phyloP scores from a whole-genome alignment of 2,888 invertebrate genomes.

The Pediacus dermestoides region DNA sequence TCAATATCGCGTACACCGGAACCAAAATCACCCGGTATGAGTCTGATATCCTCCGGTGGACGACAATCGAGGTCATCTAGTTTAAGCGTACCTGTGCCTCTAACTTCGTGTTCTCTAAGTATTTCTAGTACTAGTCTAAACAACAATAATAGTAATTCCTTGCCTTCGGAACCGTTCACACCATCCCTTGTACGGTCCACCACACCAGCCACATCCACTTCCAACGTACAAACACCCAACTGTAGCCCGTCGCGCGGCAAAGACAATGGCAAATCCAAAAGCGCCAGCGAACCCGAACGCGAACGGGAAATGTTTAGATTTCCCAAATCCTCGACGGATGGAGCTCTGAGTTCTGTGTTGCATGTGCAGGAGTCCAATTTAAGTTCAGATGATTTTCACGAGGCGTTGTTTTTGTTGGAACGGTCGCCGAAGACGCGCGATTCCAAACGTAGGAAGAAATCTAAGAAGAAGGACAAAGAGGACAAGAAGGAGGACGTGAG shows the following conservation, averaged over 20 bases:
- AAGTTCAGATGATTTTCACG: slow-evolving; percentile 58
- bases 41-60: slow-evolving; percentile 45
- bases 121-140: slow-evolving; percentile 46
- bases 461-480: slow-evolving; percentile 51
- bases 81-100: slow-evolving; percentile 50
- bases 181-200: slow-evolving; percentile 44
- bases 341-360: slow-evolving; percentile 56
- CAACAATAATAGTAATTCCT: slow-evolving; percentile 30
- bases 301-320: slow-evolving; percentile 54
- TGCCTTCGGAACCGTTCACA: slow-evolving; percentile 44
- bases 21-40: slow-evolving; percentile 49
- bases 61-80: slow-evolving; percentile 50
- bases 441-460: slow-evolving; percentile 51
- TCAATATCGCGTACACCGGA: slow-evolving; percentile 56
- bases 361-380: slow-evolving; percentile 57
- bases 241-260: slow-evolving; percentile 40
- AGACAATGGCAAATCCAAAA: slow-evolving; percentile 49
- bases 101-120: slow-evolving; percentile 45
- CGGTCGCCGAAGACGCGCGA: slow-evolving; percentile 53
- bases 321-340: slow-evolving; percentile 57
- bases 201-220: slow-evolving; percentile 43
- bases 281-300: slow-evolving; percentile 54
- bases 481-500: slow-evolving; percentile 51
- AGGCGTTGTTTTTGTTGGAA: slow-evolving; percentile 55
- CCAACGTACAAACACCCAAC: slow-evolving; percentile 40